Evolutionary conservation across 2,797 vertebrate species (phyloP).

Genomic region (Oreortyx pictus): DNA sequence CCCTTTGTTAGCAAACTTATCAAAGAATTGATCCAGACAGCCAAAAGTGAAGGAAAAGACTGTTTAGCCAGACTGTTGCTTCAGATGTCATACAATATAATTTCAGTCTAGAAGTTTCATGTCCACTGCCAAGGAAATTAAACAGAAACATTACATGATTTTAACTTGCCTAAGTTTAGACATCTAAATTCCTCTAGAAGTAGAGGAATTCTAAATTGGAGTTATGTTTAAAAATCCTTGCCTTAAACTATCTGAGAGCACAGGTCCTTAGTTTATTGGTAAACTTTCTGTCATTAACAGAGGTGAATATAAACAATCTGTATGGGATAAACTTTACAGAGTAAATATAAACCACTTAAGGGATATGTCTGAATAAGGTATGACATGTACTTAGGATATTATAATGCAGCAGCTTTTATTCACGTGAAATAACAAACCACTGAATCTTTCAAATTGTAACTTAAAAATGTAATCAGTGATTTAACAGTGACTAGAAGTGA

Average conservation of each 20-base stretch:
- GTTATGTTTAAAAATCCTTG: background rate
- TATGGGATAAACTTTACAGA: background rate
- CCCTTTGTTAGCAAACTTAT: slow-evolving; percentile 44
- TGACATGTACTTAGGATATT: background rate
- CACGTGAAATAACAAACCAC: background rate
- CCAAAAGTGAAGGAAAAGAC: slow-evolving; percentile 60
- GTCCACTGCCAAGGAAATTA: slow-evolving; percentile 76
- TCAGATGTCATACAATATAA: slow-evolving; percentile 74
- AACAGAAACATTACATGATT: slow-evolving; percentile 74
- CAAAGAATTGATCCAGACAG: slow-evolving; percentile 71
- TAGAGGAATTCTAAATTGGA: slow-evolving; percentile 25
- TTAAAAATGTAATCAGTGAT: background rate
- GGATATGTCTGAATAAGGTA: background rate
- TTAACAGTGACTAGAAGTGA: background rate
- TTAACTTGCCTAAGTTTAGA: slow-evolving; percentile 59
- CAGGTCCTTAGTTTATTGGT: background rate
- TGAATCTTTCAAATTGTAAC: background rate
- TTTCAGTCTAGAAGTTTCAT: slow-evolving; percentile 76
- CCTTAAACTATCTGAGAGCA: background rate
- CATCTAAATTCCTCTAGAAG: slow-evolving; percentile 42
- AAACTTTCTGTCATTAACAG: background rate
- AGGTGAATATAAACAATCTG: background rate
- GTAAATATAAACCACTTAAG: background rate
- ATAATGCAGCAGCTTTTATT: background rate
- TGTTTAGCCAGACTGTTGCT: slow-evolving; percentile 66